These are phyloP conservation scores for Dasyprocta punctata DNA, from an alignment of 2,113 vertebrate species.

Conservation along the genomic window DNA sequence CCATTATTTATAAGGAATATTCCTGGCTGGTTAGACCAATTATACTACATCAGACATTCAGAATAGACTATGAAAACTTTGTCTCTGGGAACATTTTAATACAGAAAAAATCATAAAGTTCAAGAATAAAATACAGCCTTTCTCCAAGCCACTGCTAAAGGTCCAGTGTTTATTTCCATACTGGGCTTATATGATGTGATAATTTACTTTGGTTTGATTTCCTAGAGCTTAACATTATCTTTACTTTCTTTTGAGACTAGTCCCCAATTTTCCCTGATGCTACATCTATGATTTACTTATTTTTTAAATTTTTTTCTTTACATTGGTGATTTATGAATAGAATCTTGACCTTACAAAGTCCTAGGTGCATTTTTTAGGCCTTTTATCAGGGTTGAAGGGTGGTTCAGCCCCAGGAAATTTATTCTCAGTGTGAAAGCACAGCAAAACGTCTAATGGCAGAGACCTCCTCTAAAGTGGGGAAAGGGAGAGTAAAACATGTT, in stretches of 20 bases:
- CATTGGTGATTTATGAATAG: not conserved
- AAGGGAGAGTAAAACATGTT: conserved; percentile 33
- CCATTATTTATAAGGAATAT: not conserved
- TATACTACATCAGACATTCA: not conserved
- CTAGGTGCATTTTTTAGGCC: not conserved
- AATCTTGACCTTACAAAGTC: not conserved
- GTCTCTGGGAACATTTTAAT: not conserved
- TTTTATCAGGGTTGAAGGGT: not conserved
- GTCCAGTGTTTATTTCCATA: not conserved
- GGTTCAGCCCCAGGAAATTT: not conserved
- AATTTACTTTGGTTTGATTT: not conserved
- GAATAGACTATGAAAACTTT: not conserved
- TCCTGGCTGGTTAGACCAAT: not conserved
- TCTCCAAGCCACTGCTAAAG: not conserved
- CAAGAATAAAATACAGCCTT: not conserved
- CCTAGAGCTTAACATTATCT: not conserved
- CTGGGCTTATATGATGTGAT: not conserved
- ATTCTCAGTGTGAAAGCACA: not conserved
- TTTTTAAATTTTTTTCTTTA: no score
- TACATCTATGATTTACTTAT: no score
- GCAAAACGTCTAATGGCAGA: not conserved
- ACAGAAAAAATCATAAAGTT: not conserved
- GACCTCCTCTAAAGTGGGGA: not conserved
- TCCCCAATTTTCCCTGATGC: not conserved
- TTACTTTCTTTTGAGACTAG: not conserved